phyloP scores from a whole-genome alignment of 2,797 vertebrate species.

The Carcharodon carcharias region DNA sequence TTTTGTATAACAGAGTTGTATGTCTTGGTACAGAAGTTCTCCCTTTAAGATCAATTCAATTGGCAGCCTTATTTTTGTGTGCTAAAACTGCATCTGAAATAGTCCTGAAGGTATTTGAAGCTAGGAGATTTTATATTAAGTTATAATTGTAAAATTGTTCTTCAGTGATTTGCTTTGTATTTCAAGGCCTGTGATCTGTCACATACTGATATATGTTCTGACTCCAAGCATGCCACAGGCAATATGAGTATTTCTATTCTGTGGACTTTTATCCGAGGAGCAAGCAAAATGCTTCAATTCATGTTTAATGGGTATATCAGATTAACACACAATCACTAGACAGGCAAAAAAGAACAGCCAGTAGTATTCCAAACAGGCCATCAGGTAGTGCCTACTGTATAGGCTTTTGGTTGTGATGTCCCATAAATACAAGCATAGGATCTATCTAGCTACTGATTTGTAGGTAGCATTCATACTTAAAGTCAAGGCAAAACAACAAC shows the following conservation, averaged over 20 bases:
- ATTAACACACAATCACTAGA: not conserved
- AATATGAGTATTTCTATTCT: slow-evolving; percentile 4
- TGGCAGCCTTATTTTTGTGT: not conserved
- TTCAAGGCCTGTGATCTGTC: slow-evolving; percentile 13
- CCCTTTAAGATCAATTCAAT: not conserved
- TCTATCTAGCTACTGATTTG: not conserved
- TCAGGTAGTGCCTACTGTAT: no score
- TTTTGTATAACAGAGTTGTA: not conserved
- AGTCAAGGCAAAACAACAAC: not conserved
- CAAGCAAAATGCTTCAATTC: slow-evolving; percentile 22
- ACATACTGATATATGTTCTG: not conserved
- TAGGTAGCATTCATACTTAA: not conserved
- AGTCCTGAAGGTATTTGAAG: slow-evolving; percentile 13
- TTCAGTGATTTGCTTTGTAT: slow-evolving; percentile 27
- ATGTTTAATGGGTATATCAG: slow-evolving; percentile 24
- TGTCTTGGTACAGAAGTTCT: not conserved
- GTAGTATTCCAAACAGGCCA: not conserved
- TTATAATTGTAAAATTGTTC: slow-evolving; percentile 31
- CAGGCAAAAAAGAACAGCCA: not conserved
- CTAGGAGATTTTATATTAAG: slow-evolving; percentile 14
- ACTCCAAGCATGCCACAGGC: not conserved
- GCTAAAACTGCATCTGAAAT: slow-evolving; percentile 15
- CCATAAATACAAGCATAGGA: no score
- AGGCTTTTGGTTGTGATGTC: not conserved
- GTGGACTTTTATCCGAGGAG: not conserved